Percentiles rank a stretch among this genome's conserved stretches.
Evolutionary conservation across 2,797 vertebrate genomes (phyloP).

Genomic region (Trematomus bernacchii): DNA sequence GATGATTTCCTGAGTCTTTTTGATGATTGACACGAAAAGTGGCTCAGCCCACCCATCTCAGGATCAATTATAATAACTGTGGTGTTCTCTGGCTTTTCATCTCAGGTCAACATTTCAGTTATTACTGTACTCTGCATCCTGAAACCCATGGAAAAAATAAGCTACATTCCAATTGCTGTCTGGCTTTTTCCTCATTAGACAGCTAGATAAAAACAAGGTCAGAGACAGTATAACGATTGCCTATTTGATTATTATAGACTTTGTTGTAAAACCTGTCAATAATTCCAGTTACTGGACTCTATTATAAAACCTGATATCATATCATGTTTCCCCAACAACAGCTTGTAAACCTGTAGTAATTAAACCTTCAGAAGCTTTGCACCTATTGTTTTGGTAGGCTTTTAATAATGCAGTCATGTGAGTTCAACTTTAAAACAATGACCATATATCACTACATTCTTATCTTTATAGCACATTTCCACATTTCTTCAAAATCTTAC

Average conservation of each 20-base stretch:
- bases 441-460: background rate
- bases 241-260: slow-evolving; percentile 28
- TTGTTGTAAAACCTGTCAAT: slow-evolving; percentile 9
- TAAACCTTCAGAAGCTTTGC: background rate
- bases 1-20: background rate
- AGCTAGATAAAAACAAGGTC: slow-evolving; percentile 33
- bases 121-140: background rate
- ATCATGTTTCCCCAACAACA: background rate
- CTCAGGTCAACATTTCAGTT: background rate
- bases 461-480: background rate
- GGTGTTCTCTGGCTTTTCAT: no score
- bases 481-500: background rate
- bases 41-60: no score
- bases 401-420: background rate
- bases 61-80: no score
- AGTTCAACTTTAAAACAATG: slow-evolving; percentile 11
- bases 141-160: background rate
- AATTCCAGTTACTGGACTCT: background rate
- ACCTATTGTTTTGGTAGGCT: background rate
- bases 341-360: slow-evolving; percentile 7
- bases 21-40: no score
- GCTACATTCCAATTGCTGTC: background rate
- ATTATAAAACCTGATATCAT: background rate
- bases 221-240: slow-evolving; percentile 13
- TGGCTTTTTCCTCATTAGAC: slow-evolving; percentile 40